Conservation (phyloP, 2,113 vertebrate species). For the Thryonomys swinderianus region DNA sequence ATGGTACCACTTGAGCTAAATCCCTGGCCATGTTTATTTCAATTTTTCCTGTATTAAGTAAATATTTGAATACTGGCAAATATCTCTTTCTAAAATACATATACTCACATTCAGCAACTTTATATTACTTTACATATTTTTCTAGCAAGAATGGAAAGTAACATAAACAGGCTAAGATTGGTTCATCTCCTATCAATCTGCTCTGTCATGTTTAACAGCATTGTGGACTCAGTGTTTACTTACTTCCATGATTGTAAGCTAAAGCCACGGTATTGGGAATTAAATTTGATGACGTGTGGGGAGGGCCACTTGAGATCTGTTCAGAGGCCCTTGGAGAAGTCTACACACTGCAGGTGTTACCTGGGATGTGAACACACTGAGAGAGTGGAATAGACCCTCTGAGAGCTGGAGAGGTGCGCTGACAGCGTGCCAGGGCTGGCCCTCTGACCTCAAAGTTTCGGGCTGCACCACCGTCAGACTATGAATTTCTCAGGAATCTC, state of each 20-base stretch:
- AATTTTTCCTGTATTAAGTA: not conserved
- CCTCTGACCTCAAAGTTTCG: not conserved
- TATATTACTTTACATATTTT: not conserved
- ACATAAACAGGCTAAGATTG: not conserved
- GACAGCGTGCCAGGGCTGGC: too few relatives aligned
- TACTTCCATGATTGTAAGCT: too few relatives aligned
- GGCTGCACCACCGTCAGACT: not conserved
- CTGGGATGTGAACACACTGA: too few relatives aligned
- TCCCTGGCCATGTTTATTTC: not conserved
- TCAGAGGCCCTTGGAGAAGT: not conserved
- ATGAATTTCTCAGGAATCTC: not conserved
- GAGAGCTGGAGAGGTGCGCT: too few relatives aligned
- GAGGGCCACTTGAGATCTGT: not conserved
- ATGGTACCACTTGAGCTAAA: too few relatives aligned
- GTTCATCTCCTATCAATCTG: not conserved
- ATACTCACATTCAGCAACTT: not conserved
- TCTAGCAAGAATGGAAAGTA: not conserved
- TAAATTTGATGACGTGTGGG: too few relatives aligned
- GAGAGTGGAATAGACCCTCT: fast-evolving
- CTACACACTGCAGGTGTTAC: fast-evolving
- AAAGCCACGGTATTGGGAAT: not conserved
- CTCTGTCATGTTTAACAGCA: not conserved
- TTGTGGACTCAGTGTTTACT: not conserved
- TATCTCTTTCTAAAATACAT: not conserved
- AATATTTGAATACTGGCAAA: not conserved